These are phyloP conservation scores for Cephus rjabovi DNA, from an alignment of 2,888 invertebrate genomes.

Conservation along the genomic window DNA sequence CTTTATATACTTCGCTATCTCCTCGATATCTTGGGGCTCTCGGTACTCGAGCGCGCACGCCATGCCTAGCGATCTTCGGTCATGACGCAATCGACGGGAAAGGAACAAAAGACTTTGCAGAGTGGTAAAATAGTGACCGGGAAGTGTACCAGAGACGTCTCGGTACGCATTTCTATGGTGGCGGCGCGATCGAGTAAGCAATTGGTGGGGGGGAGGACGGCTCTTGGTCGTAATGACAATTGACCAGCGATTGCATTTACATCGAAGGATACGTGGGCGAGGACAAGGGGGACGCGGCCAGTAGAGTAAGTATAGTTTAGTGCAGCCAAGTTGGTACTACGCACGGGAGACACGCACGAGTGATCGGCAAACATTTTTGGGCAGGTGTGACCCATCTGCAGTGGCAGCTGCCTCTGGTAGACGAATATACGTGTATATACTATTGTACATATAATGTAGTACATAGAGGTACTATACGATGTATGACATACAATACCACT, in stretches of 20 bases:
- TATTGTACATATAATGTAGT: neutral
- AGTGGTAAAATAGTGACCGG: neutral
- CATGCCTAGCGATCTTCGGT: constrained; percentile 49
- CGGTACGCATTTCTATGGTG: neutral
- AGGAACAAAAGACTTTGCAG: neutral
- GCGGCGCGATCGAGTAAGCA: neutral
- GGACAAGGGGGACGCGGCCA: constrained; percentile 23
- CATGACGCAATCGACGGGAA: neutral
- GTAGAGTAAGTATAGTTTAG: neutral
- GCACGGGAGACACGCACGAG: neutral
- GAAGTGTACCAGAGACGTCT: neutral
- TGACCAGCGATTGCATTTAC: neutral
- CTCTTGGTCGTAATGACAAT: neutral
- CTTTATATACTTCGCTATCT: constrained; percentile 50
- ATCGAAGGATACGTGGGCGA: neutral
- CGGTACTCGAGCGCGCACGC: constrained; percentile 67
- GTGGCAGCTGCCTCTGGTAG: constrained; percentile 41
- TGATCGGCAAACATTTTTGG: constrained; percentile 31
- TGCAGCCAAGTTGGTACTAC: neutral
- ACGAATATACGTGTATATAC: constrained; percentile 4
- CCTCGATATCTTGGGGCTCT: constrained; percentile 65
- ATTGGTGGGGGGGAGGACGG: neutral
- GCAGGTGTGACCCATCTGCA: constrained; percentile 48
- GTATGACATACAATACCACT: neutral
- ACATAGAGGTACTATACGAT: neutral